These are phyloP conservation scores for Oreortyx pictus DNA, from an alignment of 2,797 vertebrate species.

Conservation along the genomic window DNA sequence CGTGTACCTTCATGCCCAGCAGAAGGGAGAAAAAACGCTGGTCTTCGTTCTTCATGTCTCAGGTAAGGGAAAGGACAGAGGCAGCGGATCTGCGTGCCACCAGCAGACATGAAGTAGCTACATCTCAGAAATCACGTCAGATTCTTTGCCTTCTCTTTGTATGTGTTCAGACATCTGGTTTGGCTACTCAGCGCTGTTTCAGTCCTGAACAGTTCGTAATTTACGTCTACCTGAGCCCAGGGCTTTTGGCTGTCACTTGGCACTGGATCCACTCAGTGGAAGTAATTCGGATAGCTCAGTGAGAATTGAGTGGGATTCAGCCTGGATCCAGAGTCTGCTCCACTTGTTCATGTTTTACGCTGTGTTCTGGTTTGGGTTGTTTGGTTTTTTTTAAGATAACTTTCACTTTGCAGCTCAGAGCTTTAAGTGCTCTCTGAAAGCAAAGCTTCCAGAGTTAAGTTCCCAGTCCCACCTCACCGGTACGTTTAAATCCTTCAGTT, in stretches of 20 bases:
- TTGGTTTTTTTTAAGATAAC: too few species aligned
- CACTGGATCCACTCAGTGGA: neutral
- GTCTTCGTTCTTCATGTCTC: neutral
- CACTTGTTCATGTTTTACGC: neutral
- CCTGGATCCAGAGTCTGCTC: neutral
- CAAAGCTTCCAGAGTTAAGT: neutral
- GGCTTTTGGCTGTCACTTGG: neutral
- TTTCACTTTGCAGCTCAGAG: neutral
- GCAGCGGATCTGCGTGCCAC: neutral
- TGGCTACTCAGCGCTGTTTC: neutral
- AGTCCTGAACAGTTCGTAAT: neutral
- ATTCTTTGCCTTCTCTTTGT: neutral
- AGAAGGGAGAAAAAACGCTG: neutral
- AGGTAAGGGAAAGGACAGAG: neutral
- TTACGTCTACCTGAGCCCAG: rapidly evolving
- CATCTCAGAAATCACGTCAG: rapidly evolving
- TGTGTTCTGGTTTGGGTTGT: neutral
- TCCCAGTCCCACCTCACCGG: neutral
- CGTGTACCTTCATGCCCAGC: rapidly evolving
- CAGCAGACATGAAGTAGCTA: neutral
- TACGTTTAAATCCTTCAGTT: neutral
- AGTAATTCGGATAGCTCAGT: neutral
- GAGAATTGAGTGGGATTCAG: neutral
- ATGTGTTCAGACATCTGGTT: neutral
- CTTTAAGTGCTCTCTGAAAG: neutral